Base-by-base conservation (phyloP, 1,140 invertebrate genomes). In the Streblospio benedicti region DNA sequence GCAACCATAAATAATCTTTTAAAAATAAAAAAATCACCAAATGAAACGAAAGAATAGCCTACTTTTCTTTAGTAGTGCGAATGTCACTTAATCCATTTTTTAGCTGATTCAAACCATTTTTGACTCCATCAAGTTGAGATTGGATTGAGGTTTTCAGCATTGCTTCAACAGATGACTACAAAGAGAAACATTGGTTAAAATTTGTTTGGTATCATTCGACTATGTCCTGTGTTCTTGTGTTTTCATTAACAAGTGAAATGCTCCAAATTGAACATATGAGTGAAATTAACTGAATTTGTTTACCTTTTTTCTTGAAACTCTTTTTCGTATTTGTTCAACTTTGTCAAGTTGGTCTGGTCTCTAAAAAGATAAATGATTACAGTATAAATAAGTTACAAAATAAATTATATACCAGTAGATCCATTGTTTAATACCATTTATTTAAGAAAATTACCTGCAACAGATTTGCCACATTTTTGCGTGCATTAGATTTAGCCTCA, bases 81-180 rank as follows among this genome's bases (percentile, higher is more conserved):
- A 35, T 53, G 76, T 89, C 78, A 78, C 71, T 69, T 90, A 92
- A 78, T 43, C 71, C 73, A 69, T 70, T 72, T 60, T 91, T 84
- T 16, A 99, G 78, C 72, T 97, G 90, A 70, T 88, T 87, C n/a
- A 99, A 83, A 0, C 94, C 95, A 12, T 91, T 88, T 67, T 88
- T 83, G 0, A 98, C 94, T 0, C 93, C 94, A 80, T 99, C 95
- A 38, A 99, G 76, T 78, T 99, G 94, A 69, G 91, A 93, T 79
- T 99, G 94, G 81, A 99, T 92, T 4, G 93, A 92, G n/a, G 93
- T 96, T 79, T 98, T 97, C 18, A 99, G 76, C 83, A 96, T 90
- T 14, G 93, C 91, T 79, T 99, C 95, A 27, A 96, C 91, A 4
- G 94, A 95, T 0, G 91, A 90, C 79, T 97, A 88, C 63, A 93